Conservation (phyloP, 2,888 invertebrate species). For the Cepaea hortensis region DNA sequence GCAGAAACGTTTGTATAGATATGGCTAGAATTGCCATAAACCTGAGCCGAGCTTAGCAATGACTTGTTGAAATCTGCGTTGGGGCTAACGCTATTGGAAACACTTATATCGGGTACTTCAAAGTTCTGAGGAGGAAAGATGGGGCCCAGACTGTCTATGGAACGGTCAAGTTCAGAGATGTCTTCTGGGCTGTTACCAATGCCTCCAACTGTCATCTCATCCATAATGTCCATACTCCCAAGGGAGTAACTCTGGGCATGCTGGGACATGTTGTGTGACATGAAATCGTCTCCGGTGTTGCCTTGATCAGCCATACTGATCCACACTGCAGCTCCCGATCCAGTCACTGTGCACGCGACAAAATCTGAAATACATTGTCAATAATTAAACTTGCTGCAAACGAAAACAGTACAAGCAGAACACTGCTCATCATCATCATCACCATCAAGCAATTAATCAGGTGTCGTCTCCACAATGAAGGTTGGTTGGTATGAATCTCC, state of each 20-base stretch:
- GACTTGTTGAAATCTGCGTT: conserved; percentile 47
- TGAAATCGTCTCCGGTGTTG: not conserved
- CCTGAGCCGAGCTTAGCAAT: conserved; percentile 27
- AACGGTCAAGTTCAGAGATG: conserved; percentile 6
- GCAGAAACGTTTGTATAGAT: conserved; percentile 26
- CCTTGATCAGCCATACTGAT: conserved; percentile 16
- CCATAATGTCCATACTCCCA: conserved; percentile 9
- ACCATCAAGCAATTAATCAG: too few species aligned
- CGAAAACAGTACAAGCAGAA: not conserved
- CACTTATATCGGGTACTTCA: conserved; percentile 73
- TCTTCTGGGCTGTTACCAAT: not conserved
- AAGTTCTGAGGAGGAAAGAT: conserved; percentile 74
- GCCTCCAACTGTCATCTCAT: not conserved
- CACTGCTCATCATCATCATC: too few species aligned
- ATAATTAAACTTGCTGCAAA: not conserved
- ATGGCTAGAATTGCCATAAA: conserved; percentile 72
- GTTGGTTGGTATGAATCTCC: too few species aligned
- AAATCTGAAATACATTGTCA: not conserved
- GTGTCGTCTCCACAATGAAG: too few species aligned
- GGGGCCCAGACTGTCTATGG: conserved; percentile 59
- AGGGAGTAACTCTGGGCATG: conserved; percentile 6
- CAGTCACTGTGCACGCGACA: not conserved
- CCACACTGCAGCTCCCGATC: too few species aligned
- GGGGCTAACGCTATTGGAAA: conserved; percentile 57
- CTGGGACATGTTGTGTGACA: not conserved